A percentile compares a stretch with the other conserved stretches of the same genome.
Evolutionary conservation across 2,888 invertebrate genomes (phyloP).

Genomic region (Chirona hameri): DNA sequence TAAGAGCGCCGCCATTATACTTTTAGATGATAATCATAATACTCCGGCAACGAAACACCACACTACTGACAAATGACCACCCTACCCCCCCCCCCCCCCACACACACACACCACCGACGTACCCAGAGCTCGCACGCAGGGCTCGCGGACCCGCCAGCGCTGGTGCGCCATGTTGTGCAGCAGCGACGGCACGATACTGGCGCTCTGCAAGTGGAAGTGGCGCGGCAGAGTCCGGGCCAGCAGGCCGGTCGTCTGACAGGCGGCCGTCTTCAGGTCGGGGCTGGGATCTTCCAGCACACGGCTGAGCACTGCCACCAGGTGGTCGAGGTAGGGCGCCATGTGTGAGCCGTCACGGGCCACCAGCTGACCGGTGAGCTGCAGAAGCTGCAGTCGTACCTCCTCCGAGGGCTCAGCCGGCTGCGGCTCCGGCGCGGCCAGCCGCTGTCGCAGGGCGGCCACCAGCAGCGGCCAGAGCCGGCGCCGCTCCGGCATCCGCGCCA

Average conservation of each 20-base stretch:
- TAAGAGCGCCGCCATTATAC: too few relatives aligned
- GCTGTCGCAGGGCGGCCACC: constrained; percentile 68
- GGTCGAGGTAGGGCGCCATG: constrained; percentile 66
- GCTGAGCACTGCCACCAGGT: constrained; percentile 66
- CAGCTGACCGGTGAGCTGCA: constrained; percentile 63
- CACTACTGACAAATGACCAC: too few relatives aligned
- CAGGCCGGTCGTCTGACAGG: constrained; percentile 66
- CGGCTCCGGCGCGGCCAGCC: constrained; percentile 72
- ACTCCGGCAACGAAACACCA: too few relatives aligned
- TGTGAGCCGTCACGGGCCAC: constrained; percentile 61
- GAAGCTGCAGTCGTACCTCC: constrained; percentile 70
- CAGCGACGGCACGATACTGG: constrained; percentile 61
- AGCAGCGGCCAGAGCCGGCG: constrained; percentile 45
- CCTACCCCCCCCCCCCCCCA: too few relatives aligned
- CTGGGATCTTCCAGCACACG: constrained; percentile 71
- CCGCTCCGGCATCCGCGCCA: background rate
- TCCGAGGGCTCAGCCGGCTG: constrained; percentile 66
- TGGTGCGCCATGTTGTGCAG: constrained; percentile 71
- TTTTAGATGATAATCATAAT: too few relatives aligned
- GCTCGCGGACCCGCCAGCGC: constrained; percentile 72
- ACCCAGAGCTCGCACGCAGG: constrained; percentile 67
- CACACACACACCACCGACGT: background rate
- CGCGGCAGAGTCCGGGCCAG: constrained; percentile 61
- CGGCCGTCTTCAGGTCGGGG: constrained; percentile 73
- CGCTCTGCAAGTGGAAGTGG: constrained; percentile 62